These are phyloP conservation scores for Drosophila gunungcola DNA, from an alignment of 1,140 invertebrate species.

Conservation along the genomic window DNA sequence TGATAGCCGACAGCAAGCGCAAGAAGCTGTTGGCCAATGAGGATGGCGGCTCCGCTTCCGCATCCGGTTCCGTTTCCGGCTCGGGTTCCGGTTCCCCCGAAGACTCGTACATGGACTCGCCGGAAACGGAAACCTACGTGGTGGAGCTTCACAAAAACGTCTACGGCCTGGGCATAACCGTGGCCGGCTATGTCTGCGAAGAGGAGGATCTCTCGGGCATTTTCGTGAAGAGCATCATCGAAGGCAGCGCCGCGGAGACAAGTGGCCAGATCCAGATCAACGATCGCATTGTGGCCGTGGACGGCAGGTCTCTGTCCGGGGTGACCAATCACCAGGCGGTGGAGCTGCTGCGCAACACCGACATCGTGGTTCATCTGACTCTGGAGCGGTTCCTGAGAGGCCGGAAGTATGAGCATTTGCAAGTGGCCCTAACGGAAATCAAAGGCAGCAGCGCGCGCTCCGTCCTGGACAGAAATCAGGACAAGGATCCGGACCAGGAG, in stretches of 20 bases:
- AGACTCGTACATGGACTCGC: constrained; percentile 77
- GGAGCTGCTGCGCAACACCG: constrained; percentile 93
- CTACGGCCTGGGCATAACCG: constrained; percentile 89
- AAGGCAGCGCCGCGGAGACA: constrained; percentile 94
- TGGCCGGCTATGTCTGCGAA: constrained; percentile 89
- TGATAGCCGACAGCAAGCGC: constrained; percentile 73
- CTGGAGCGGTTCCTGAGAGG: constrained; percentile 94
- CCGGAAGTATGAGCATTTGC: constrained; percentile 95
- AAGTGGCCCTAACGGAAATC: constrained; percentile 90
- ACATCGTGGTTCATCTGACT: constrained; percentile 91
- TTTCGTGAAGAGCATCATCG: constrained; percentile 97
- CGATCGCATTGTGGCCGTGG: constrained; percentile 95
- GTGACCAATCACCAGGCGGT: constrained; percentile 96
- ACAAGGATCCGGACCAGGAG: constrained; percentile 85
- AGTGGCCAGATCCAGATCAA: constrained; percentile 95
- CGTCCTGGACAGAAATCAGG: constrained; percentile 21
- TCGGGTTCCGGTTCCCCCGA: constrained; percentile 58
- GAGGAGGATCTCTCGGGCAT: constrained; percentile 94
- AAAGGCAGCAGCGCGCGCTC: constrained; percentile 85
- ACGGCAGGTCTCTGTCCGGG: constrained; percentile 91
- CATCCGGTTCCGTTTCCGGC: constrained; percentile 46
- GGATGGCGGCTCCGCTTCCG: constrained; percentile 37
- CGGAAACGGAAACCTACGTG: constrained; percentile 87
- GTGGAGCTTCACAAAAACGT: constrained; percentile 88
- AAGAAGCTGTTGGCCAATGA: constrained; percentile 53